A percentile compares a stretch with the other conserved stretches of the same genome.
Evolutionary conservation across 2,797 vertebrate genomes (phyloP).

Genomic region (Mus minutoides): DNA sequence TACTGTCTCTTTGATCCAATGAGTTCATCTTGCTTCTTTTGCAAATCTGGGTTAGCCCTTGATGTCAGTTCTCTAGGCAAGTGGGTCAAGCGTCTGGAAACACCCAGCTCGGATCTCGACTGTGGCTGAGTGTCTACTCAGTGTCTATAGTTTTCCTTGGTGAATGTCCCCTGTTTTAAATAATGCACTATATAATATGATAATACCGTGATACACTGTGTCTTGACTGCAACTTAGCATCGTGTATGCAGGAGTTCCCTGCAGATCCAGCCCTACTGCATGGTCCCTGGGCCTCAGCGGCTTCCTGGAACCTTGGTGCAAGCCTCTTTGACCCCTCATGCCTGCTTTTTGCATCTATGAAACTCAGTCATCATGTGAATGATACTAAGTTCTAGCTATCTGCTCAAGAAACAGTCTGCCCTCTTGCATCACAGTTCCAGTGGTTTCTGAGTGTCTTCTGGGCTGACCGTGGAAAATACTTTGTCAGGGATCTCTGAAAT

Average conservation of each 20-base stretch:
- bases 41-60: background rate
- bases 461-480: background rate
- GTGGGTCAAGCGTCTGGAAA: background rate
- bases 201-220: background rate
- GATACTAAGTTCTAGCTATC: background rate
- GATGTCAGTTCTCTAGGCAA: background rate
- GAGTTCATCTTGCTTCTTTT: background rate
- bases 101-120: background rate
- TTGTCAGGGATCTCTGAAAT: background rate
- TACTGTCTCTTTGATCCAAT: background rate
- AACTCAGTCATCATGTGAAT: background rate
- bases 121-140: background rate
- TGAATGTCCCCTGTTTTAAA: background rate
- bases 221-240: background rate
- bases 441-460: background rate
- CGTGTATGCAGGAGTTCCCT: background rate
- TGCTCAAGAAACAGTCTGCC: background rate
- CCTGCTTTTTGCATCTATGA: background rate
- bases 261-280: background rate
- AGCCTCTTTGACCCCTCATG: background rate
- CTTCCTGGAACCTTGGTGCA: background rate
- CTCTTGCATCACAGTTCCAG: no score
- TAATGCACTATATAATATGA: background rate
- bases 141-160: background rate
- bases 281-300: background rate